Percentiles rank a stretch among this genome's conserved stretches.
Conservation (phyloP, 1,140 invertebrate genomes). For the Tetramorium parvispinum region DNA sequence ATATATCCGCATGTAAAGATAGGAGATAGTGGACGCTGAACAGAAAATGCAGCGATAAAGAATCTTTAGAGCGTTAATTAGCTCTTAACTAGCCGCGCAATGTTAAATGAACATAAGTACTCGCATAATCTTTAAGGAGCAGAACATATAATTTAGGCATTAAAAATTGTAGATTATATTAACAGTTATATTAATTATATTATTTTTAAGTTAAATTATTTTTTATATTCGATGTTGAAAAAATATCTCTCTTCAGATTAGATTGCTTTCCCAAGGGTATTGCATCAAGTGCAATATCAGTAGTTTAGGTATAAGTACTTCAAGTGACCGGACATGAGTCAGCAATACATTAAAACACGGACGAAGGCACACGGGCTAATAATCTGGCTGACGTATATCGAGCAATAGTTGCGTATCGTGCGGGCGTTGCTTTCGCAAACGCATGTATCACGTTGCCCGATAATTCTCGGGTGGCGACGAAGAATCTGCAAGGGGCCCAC, state of each 20-base stretch:
- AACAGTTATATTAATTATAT: too few species aligned
- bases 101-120: background rate
- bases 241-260: background rate
- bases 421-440: constrained; percentile 48
- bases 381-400: constrained; percentile 42
- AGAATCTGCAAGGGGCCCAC: background rate
- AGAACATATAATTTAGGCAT: background rate
- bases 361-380: constrained; percentile 29
- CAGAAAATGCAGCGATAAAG: background rate
- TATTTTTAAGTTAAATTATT: too few species aligned
- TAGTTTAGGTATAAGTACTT: constrained; percentile 13
- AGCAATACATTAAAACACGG: constrained; percentile 44
- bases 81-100: background rate
- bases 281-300: constrained; percentile 19
- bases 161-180: background rate
- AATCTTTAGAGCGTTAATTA: background rate
- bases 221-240: background rate
- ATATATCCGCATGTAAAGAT: constrained; percentile 8
- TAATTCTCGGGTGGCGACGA: constrained; percentile 18
- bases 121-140: background rate
- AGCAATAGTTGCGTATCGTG: constrained; percentile 33
- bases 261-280: constrained; percentile 11
- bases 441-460: constrained; percentile 35
- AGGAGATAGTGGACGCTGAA: background rate
- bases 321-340: constrained; percentile 50